Evolutionary conservation across 1,140 invertebrate species (phyloP), one percentile per base, ranked within the genome.

Genomic region (Leptinotarsa lineolata): DNA sequence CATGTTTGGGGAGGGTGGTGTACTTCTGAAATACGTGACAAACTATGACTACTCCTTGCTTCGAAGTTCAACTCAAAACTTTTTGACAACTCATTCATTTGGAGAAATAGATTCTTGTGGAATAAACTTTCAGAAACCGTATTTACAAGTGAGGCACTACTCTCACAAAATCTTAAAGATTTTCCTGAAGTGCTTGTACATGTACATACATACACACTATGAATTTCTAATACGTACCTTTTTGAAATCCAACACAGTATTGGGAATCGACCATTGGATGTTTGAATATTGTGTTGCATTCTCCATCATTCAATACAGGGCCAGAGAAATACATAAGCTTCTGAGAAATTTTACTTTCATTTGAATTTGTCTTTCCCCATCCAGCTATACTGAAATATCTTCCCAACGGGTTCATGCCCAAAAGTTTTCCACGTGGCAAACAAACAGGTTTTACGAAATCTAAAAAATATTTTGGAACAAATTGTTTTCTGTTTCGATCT

Each of bases 361-460:
- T 68, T 16, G 15, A 54, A 59, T 74, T 59, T n/a, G 44, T 70
- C 44, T 48, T 64, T 39, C 77, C 75, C 77, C 77, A 80, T 20
- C 77, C 77, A 24, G 75, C 77, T 15, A 77, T 74, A 54, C 63
- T 68, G 15, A 73, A 39, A n/a, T 63, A 48, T 66, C 20, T 22
- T 22, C 67, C 64, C 1, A 85, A 59, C 3, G 81, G 80, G 0
- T 79, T 74, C 20, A 71, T 44, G 3, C 44, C 18, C 4, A 66
- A 16, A 4, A 78, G 20, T 18, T 70, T 60, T 4, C 18, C 66
- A 18, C 22, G 72, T 46, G 77, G 74, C 18, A 79, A 61, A 65
- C 79, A 80, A 16, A 79, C 75, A 5, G 78, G 74, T 44, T 54
- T 20, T 3, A 80, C 73, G n/a, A 65, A 77, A 30, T 72, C 78